Evolutionary conservation across 2,113 vertebrate species (phyloP).

Genomic region (Chionodraco myersi): DNA sequence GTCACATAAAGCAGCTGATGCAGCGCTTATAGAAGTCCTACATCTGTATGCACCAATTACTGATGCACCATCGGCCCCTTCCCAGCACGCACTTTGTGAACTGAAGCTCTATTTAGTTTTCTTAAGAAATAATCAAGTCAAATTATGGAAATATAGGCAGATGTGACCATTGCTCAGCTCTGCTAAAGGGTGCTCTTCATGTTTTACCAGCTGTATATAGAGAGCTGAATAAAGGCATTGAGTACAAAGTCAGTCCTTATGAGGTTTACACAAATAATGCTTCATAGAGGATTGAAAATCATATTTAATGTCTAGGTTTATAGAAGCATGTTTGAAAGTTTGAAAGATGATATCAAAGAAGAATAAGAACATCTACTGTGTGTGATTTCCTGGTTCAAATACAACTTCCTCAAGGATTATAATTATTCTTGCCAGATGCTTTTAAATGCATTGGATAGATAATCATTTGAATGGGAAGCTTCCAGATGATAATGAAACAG

Average conservation of each 20-base stretch:
- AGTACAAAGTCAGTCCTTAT: background rate
- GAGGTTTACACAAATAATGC: background rate
- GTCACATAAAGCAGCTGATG: slow-evolving; percentile 61
- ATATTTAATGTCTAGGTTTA: background rate
- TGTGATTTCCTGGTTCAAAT: background rate
- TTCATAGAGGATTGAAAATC: background rate
- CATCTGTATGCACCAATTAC: slow-evolving; percentile 17
- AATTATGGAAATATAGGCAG: too few species aligned
- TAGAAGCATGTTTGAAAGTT: background rate
- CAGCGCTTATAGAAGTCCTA: slow-evolving; percentile 3
- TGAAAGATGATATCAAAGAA: background rate
- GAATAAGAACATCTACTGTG: background rate
- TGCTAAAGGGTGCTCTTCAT: background rate
- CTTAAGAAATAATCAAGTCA: background rate
- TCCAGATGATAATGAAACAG: background rate
- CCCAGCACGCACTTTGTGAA: background rate
- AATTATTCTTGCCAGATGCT: background rate
- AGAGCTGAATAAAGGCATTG: too few species aligned
- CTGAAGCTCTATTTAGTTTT: background rate
- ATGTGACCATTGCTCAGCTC: background rate
- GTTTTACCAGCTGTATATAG: too few species aligned
- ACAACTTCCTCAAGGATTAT: background rate
- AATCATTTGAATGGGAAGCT: background rate
- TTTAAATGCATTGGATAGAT: background rate
- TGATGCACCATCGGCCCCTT: background rate